phyloP scores from a whole-genome alignment of 2,888 invertebrate genomes.

The Melitaea athalia region DNA sequence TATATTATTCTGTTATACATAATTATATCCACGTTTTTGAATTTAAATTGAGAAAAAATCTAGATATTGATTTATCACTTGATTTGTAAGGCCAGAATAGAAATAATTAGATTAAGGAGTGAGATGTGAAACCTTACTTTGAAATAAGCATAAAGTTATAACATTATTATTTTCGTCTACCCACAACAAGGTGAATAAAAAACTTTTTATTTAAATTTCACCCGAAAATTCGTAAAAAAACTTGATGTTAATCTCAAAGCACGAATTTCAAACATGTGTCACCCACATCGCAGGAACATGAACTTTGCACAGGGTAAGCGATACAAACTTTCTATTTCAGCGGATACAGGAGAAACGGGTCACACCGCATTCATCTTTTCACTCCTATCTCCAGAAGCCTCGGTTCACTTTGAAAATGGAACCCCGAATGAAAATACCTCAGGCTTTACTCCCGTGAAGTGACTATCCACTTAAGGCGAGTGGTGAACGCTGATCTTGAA shows the following conservation, averaged over 20 bases:
- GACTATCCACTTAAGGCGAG: conserved; percentile 49
- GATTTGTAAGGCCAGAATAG: too few species aligned
- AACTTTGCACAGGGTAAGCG: conserved; percentile 4
- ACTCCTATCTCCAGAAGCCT: conserved; percentile 51
- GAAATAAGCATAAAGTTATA: too few species aligned
- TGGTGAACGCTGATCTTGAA: conserved; percentile 47
- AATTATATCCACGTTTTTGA: too few species aligned
- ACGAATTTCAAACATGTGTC: not conserved
- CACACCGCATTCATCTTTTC: conserved; percentile 62
- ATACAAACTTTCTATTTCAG: conserved; percentile 26
- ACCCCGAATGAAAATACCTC: conserved; percentile 55
- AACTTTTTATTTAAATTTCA: not conserved
- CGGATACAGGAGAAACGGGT: conserved; percentile 43
- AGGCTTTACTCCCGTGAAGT: conserved; percentile 49
- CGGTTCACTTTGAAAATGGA: conserved; percentile 60
- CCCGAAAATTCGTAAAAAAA: not conserved
- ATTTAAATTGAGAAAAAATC: too few species aligned
- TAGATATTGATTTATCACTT: too few species aligned
- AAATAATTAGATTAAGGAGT: too few species aligned
- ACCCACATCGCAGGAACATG: not conserved
- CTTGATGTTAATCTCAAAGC: conserved; percentile 5
- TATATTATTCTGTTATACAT: not conserved
- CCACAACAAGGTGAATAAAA: too few species aligned
- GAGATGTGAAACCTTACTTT: too few species aligned
- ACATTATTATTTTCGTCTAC: too few species aligned